Percentiles rank a stretch among this genome's conserved stretches.
Conservation (phyloP, 2,888 invertebrate genomes). For the Conops quadrifasciatus region DNA sequence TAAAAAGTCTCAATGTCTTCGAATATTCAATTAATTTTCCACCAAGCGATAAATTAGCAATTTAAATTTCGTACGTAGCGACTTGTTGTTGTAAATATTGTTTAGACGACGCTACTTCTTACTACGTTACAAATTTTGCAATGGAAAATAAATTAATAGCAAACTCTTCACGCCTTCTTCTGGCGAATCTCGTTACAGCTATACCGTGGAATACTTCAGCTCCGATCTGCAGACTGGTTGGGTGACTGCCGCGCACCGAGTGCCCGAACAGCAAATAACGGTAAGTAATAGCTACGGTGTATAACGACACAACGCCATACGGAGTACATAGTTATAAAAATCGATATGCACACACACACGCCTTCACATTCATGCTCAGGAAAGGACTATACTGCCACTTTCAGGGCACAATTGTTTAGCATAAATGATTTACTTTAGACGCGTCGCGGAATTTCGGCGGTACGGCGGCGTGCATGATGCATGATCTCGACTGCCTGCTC, state of each 20-base stretch:
- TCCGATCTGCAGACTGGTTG: slow-evolving; percentile 81
- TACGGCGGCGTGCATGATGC: too few species aligned
- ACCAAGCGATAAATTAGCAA: background rate
- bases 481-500: too few species aligned
- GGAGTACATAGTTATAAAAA: background rate
- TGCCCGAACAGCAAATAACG: slow-evolving; percentile 75
- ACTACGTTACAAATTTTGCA: background rate
- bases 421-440: slow-evolving; percentile 25
- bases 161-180: background rate
- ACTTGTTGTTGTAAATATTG: background rate
- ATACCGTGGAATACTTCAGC: slow-evolving; percentile 80
- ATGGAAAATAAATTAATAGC: slow-evolving; percentile 13
- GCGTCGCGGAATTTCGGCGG: too few species aligned
- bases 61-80: background rate
- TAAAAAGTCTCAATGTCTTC: background rate
- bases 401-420: slow-evolving; percentile 18
- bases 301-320: too few species aligned
- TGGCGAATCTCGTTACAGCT: slow-evolving; percentile 67
- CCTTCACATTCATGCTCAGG: background rate
- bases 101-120: background rate
- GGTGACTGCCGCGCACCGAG: slow-evolving; percentile 75
- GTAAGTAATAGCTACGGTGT: slow-evolving; percentile 66
- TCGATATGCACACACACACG: background rate
- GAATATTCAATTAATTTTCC: background rate
- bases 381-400: background rate